Conservation (phyloP, 2,797 vertebrate genomes). For the Sparus aurata region DNA sequence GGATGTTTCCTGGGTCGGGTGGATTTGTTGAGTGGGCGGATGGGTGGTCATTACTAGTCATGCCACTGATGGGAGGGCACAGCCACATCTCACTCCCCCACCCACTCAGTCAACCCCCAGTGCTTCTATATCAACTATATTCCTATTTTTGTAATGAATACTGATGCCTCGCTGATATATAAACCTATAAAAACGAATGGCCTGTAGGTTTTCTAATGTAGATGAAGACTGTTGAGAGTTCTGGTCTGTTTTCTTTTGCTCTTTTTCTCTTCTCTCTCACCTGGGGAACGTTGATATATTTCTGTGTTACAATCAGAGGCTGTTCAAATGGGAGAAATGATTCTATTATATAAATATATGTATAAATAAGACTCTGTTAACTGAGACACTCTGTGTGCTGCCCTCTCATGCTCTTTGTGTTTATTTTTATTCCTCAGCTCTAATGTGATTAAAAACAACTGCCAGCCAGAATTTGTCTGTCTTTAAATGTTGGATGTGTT, state of each 20-base stretch:
- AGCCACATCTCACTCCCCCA: slow-evolving; percentile 34
- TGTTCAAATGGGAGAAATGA: slow-evolving; percentile 75
- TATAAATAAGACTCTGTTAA: slow-evolving; percentile 82
- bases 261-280: slow-evolving; percentile 35
- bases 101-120: slow-evolving; percentile 50
- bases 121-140: slow-evolving; percentile 75
- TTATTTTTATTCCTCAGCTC: slow-evolving; percentile 80
- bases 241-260: slow-evolving; percentile 28
- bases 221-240: slow-evolving; percentile 67
- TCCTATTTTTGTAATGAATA: slow-evolving; percentile 89
- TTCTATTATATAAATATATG: slow-evolving; percentile 81
- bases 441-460: slow-evolving; percentile 82
- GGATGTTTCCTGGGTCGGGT: slow-evolving; percentile 47
- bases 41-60: slow-evolving; percentile 24
- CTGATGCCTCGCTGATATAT: slow-evolving; percentile 73
- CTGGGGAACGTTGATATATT: slow-evolving; percentile 75
- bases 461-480: slow-evolving; percentile 38
- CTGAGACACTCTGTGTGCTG: slow-evolving; percentile 73
- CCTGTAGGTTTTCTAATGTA: slow-evolving; percentile 80
- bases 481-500: slow-evolving; percentile 13
- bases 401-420: slow-evolving; percentile 76
- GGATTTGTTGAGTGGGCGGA: slow-evolving; percentile 28
- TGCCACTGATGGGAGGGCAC: slow-evolving; percentile 37
- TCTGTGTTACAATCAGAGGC: slow-evolving; percentile 81
- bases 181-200: slow-evolving; percentile 72